Evolutionary conservation across 2,888 invertebrate genomes (phyloP).

Genomic region (Pyrochroa serraticornis): DNA sequence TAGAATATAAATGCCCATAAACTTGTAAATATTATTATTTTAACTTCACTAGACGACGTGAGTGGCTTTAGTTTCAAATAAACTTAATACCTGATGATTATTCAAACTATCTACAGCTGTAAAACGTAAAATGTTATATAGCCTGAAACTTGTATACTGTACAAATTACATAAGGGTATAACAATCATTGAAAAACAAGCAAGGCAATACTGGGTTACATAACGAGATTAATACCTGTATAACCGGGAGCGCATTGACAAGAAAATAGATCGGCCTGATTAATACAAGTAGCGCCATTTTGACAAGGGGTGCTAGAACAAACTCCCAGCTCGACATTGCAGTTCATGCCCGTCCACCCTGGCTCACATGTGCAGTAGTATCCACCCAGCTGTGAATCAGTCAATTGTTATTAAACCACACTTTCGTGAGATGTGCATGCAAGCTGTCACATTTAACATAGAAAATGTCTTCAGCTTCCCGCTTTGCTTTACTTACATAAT

Average conservation of each 20-base stretch:
- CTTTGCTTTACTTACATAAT: conserved; percentile 64
- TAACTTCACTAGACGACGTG: too few species aligned
- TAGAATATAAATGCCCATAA: too few species aligned
- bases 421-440: not conserved
- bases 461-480: not conserved
- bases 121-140: too few species aligned
- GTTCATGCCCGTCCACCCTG: conserved; percentile 70
- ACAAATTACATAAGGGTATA: too few species aligned
- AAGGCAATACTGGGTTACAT: too few species aligned
- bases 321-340: conserved; percentile 64
- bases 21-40: too few species aligned
- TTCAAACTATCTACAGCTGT: too few species aligned
- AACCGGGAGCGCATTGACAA: conserved; percentile 67
- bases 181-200: too few species aligned
- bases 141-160: too few species aligned
- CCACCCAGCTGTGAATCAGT: conserved; percentile 56
- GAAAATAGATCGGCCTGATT: conserved; percentile 61
- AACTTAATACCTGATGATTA: too few species aligned
- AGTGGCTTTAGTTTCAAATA: too few species aligned
- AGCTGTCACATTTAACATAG: not conserved
- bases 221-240: conserved; percentile 57
- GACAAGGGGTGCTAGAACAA: conserved; percentile 67
- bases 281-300: conserved; percentile 69
- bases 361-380: conserved; percentile 73
- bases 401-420: conserved; percentile 12